Conservation (phyloP, 2,888 invertebrate genomes). For the Cheilosia urbana region DNA sequence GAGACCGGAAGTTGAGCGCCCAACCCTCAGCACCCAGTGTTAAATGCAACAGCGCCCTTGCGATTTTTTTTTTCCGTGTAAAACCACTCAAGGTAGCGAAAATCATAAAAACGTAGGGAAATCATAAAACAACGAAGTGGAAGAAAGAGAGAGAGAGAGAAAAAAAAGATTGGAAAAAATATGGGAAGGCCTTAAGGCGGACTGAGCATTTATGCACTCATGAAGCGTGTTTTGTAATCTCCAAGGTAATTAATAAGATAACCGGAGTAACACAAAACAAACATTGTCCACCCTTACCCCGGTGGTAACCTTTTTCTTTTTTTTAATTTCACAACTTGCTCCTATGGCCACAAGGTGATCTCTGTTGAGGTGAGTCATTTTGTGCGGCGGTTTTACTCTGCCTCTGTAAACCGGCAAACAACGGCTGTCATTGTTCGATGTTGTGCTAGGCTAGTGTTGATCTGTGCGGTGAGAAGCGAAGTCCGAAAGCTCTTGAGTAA, state of each 20-base stretch:
- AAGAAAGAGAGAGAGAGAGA: constrained; percentile 3
- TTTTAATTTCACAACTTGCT: constrained; percentile 24
- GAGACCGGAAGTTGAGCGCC: constrained; percentile 65
- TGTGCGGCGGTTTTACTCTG: background rate
- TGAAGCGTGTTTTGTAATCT: constrained; percentile 33
- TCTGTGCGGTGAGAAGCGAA: constrained; percentile 4
- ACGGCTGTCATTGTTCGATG: constrained; percentile 45
- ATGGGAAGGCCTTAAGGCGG: constrained; percentile 37
- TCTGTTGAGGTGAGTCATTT: constrained; percentile 30
- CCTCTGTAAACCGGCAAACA: constrained; percentile 19
- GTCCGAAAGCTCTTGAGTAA: constrained; percentile 46
- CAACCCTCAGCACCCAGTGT: constrained; percentile 7
- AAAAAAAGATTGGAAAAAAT: constrained; percentile 4
- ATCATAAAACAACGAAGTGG: constrained; percentile 31
- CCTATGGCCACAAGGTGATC: constrained; percentile 44
- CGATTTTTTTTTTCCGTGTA: constrained; percentile 20
- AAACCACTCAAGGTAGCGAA: constrained; percentile 6
- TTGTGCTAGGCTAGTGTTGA: background rate
- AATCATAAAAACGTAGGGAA: constrained; percentile 28
- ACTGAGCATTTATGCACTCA: constrained; percentile 1
- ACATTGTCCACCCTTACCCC: constrained; percentile 15
- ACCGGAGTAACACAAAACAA: constrained; percentile 26
- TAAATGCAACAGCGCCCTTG: constrained; percentile 66
- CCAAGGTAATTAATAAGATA: constrained; percentile 64
- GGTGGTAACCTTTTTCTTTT: constrained; percentile 1